These are phyloP conservation scores for Tricholauxania praeusta DNA, from an alignment of 2,888 invertebrate species.

Conservation along the genomic window DNA sequence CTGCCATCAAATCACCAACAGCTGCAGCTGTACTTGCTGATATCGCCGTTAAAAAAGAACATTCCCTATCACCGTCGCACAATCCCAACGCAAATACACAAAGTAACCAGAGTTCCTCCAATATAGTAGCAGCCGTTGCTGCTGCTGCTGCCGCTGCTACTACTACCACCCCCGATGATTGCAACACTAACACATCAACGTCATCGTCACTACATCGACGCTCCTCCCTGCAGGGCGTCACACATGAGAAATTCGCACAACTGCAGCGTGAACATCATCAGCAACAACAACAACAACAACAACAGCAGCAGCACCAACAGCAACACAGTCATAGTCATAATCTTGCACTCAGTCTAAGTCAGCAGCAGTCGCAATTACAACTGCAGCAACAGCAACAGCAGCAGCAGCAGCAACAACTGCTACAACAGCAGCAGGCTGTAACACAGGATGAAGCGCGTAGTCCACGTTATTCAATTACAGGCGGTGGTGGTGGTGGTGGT, in stretches of 20 bases:
- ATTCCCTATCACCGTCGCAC: constrained; percentile 60
- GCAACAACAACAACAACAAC: constrained; percentile 50
- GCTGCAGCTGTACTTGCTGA: constrained; percentile 59
- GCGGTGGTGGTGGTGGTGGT: constrained; percentile 23
- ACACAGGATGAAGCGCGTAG: constrained; percentile 49
- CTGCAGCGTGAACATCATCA: constrained; percentile 54
- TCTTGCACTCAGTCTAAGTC: constrained; percentile 22
- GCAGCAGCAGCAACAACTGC: constrained; percentile 37
- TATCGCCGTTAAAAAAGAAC: constrained; percentile 64
- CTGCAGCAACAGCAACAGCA: constrained; percentile 47
- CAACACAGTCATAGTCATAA: constrained; percentile 46
- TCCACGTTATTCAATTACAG: constrained; percentile 47
- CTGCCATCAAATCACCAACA: constrained; percentile 68
- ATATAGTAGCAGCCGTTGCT: constrained; percentile 32
- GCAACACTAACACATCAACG: constrained; percentile 34
- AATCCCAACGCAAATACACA: constrained; percentile 39
- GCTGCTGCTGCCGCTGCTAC: constrained; percentile 21
- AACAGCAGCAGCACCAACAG: constrained; percentile 49
- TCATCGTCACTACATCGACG: constrained; percentile 50
- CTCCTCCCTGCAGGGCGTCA: constrained; percentile 54
- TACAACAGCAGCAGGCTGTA: constrained; percentile 34
- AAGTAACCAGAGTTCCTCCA: constrained; percentile 26
- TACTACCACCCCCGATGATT: constrained; percentile 27
- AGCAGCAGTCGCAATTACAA: constrained; percentile 45
- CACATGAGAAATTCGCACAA: constrained; percentile 61